Evolutionary conservation across 2,797 vertebrate genomes (phyloP).

Genomic region (Catamblyrhynchus diadema): DNA sequence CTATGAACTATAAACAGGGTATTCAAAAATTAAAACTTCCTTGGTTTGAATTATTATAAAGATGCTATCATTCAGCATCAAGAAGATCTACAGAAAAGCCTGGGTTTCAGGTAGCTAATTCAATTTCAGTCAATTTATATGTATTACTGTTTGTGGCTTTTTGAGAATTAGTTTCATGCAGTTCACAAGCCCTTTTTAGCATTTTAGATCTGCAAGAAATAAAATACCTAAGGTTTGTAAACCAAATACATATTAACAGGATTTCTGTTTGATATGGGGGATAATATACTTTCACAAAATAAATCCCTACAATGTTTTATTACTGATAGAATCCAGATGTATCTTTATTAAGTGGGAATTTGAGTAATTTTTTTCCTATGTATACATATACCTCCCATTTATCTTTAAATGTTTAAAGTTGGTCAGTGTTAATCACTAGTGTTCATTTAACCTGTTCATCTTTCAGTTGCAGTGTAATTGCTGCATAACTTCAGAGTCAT

Average conservation of each 20-base stretch:
- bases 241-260: not conserved
- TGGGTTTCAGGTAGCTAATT: slow-evolving; percentile 60
- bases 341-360: not conserved
- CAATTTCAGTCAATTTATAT: not conserved
- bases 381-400: not conserved
- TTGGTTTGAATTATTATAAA: not conserved
- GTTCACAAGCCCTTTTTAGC: not conserved
- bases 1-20: not conserved
- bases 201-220: not conserved
- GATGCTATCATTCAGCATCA: slow-evolving; percentile 1
- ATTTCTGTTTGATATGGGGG: not conserved
- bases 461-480: slow-evolving; percentile 49
- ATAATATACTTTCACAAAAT: not conserved
- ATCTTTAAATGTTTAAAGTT: not conserved
- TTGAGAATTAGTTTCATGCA: not conserved
- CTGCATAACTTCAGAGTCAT: slow-evolving; percentile 16
- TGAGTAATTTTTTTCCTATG: not conserved
- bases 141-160: not conserved
- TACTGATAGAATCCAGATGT: not conserved
- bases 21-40: not conserved
- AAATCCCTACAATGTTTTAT: not conserved
- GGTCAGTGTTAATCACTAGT: not conserved
- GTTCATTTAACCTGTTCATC: slow-evolving; percentile 8
- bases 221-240: not conserved
- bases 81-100: not conserved